Base-by-base conservation (phyloP, 2,888 invertebrate species). In the Lacanobia wlatinum region DNA sequence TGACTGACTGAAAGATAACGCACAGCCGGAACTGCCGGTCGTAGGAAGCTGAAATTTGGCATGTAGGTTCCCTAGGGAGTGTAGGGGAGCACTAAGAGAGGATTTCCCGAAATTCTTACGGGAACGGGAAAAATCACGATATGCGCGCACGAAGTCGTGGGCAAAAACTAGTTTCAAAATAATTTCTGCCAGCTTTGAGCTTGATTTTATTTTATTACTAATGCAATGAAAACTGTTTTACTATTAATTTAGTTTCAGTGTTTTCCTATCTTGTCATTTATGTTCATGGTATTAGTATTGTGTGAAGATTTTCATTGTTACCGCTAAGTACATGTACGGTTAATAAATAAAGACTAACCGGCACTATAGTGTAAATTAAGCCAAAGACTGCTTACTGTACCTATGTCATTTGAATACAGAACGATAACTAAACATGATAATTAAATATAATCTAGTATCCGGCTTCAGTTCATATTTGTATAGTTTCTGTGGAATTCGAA, bases 361-460 rank as follows among this genome's bases (percentile, higher is more conserved):
- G 18, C 78, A 78, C 53, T 38, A 12, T 18, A 46, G 46, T 78
- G 72, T 38, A n/a, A 76, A 76, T 76, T 18, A 61, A 50, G 1
- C 34, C 59, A 43, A 34, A 53, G 28, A 21, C 50, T 38, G 8
- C 8, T 61, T 56, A 40, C 16, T 60, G 40, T 62, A 48, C 12
- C 28, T 61, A 64, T 21, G 56, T 50, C 43, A 66, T 78, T 66
- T 66, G 48, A 73, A 78, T 77, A 73, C 16, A 62, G 52, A 63
- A 78, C 67, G 78, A 50, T 77, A 67, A 38, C 5, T 43, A 63
- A 78, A 72, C 61, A 56, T n/a, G 43, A 43, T 66, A 73, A 73
- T 63, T 63, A 34, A 73, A 67, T 65, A 71, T 75, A 53, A 64
- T 59, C 59, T 53, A 59, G 23, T 21, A 66, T 67, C 43, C 55